Conservation (phyloP, 2,113 vertebrate species). For the Saimiri boliviensis region DNA sequence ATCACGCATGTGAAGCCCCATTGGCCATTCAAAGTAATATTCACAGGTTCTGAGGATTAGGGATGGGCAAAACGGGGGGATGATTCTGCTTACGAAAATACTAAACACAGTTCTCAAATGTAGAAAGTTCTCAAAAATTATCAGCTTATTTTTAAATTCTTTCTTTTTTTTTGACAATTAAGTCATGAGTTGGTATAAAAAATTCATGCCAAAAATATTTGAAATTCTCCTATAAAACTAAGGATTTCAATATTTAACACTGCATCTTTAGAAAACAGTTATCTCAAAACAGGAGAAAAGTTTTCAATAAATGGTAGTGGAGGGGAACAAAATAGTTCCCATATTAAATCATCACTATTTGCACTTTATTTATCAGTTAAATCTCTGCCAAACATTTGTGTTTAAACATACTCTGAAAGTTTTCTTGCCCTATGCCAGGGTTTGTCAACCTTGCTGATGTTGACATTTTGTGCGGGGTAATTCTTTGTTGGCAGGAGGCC, state of each 20-base stretch:
- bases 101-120: not conserved
- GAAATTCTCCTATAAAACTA: not conserved
- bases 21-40: not conserved
- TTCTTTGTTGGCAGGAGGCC: not conserved
- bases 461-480: not conserved
- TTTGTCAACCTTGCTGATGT: not conserved
- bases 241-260: not conserved
- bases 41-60: not conserved
- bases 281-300: not conserved
- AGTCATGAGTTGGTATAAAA: not conserved
- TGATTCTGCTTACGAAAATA: not conserved
- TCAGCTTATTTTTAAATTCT: not conserved
- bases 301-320: not conserved
- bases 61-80: accelerated
- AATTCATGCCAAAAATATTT: not conserved
- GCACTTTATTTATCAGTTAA: not conserved
- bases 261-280: not conserved
- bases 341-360: not conserved
- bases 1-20: not conserved
- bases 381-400: not conserved
- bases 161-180: not conserved
- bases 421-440: not conserved
- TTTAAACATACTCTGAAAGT: not conserved
- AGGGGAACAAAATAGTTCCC: not conserved
- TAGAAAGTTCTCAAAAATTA: not conserved